Base-by-base conservation (phyloP, 2,113 vertebrate genomes). In the Willisornis vidua region DNA sequence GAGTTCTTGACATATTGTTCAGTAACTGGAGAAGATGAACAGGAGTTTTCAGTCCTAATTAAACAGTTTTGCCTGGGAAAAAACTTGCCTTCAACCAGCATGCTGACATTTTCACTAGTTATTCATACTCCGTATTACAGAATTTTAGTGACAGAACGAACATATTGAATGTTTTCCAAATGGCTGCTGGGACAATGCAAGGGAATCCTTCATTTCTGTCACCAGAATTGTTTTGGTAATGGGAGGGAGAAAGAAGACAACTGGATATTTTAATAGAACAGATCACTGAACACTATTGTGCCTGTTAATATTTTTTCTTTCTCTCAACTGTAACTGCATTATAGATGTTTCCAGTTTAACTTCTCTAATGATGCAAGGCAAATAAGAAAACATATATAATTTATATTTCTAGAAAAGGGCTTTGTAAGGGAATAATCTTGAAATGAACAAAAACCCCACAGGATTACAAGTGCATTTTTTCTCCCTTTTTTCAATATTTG, bases 341-440 rank as follows among this genome's bases (percentile, higher is more conserved):
- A 58, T 55, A 89, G 75, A 91, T 17, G 6, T 81, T 86, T 80
- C 70, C 51, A 73, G 35, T 87, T 88, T 81, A 81, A 92, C 31
- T 68, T 93, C 43, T 75, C 19, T 66, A 88, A 81, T 51, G 84
- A 92, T 54, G 41, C 6, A 80, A 93, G 51, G 33, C 31, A 90
- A 95, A 88, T 92, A 81, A 33, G 54, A n/a, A 87, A 89, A 94
- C 59, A 62, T 39, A 73, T 20, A 43, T 55, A 25, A 91, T 61
- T 80, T 79, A 7, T 72, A 54, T 88, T 92, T 95, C 49, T 62
- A 87, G 48, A 67, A 89, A 68, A 61, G 24, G 58, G 33, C 10
- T 96, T 96, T 10, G 46, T 85, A 75, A 90, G 90, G 67, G 80
- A 95, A 94, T 91, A 93, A 90, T 77, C 75, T 71, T 89, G 66